Conservation (phyloP, 2,888 invertebrate species). For the Nomada hirtipes region DNA sequence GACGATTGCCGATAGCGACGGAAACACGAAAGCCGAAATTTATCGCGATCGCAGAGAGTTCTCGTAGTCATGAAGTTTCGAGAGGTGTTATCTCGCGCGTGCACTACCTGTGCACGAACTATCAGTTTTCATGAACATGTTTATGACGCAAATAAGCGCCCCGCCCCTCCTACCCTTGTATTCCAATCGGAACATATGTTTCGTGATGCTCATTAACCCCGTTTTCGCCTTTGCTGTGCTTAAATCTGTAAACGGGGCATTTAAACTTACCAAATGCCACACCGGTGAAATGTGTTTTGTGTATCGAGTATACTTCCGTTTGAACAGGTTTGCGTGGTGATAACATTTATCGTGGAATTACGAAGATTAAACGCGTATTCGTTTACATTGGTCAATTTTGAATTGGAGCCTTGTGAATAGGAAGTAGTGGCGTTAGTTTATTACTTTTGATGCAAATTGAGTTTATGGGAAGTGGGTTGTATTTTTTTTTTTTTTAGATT, state of each 20-base stretch:
- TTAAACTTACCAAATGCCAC: constrained; percentile 26
- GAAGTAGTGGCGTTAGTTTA: no score
- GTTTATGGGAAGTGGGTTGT: no score
- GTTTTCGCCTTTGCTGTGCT: constrained; percentile 43
- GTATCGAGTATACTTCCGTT: constrained; percentile 34
- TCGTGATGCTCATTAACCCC: constrained; percentile 61
- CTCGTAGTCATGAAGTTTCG: constrained; percentile 73
- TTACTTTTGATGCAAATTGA: no score
- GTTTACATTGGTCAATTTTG: constrained; percentile 13
- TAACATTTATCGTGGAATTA: constrained; percentile 39
- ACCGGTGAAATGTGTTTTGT: constrained; percentile 35
- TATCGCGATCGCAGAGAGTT: constrained; percentile 77
- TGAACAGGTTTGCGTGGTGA: neutral
- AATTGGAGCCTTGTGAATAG: neutral
- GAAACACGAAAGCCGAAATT: constrained; percentile 77
- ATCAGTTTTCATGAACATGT: constrained; percentile 72
- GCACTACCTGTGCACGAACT: constrained; percentile 70
- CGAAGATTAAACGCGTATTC: constrained; percentile 11
- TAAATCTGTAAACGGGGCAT: constrained; percentile 40
- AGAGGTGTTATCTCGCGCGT: constrained; percentile 71
- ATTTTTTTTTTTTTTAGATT: no score
- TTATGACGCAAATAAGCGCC: constrained; percentile 66
- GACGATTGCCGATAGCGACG: constrained; percentile 78
- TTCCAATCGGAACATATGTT: constrained; percentile 59
- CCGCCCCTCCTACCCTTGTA: constrained; percentile 23